These are phyloP conservation scores for Agrochola litura DNA, from an alignment of 2,888 invertebrate species.

Conservation along the genomic window DNA sequence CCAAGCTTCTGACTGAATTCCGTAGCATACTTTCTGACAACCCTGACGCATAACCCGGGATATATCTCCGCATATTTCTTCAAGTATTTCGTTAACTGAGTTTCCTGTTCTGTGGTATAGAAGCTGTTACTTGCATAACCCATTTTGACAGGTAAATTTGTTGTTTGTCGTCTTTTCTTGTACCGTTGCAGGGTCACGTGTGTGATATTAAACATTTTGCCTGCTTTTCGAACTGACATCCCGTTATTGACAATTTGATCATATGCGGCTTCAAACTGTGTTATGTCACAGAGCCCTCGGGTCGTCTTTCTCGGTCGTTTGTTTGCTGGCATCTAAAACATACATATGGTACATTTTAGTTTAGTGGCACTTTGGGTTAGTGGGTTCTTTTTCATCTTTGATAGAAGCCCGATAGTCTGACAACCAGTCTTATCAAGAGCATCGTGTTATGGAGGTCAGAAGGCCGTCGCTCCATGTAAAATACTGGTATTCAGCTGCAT, in stretches of 20 bases:
- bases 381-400: neutral
- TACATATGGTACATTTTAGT: constrained; percentile 37
- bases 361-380: neutral
- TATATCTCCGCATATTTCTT: constrained; percentile 16
- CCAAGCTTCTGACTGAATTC: neutral
- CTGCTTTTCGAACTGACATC: neutral
- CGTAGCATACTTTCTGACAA: constrained; percentile 1
- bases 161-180: neutral
- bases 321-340: constrained; percentile 43
- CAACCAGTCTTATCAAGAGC: too few species aligned
- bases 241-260: neutral
- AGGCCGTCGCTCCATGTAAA: too few species aligned
- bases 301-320: constrained; percentile 14
- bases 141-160: constrained; percentile 1
- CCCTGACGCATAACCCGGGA: neutral
- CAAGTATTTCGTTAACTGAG: neutral
- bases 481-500: too few species aligned
- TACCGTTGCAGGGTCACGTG: neutral
- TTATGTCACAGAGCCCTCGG: neutral
- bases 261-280: constrained; percentile 19
- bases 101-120: constrained; percentile 9
- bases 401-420: too few species aligned
- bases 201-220: neutral
- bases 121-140: constrained; percentile 1
- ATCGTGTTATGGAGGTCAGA: too few species aligned